phyloP scores from a whole-genome alignment of 1,140 invertebrate species.

The Drosophila melanica region DNA sequence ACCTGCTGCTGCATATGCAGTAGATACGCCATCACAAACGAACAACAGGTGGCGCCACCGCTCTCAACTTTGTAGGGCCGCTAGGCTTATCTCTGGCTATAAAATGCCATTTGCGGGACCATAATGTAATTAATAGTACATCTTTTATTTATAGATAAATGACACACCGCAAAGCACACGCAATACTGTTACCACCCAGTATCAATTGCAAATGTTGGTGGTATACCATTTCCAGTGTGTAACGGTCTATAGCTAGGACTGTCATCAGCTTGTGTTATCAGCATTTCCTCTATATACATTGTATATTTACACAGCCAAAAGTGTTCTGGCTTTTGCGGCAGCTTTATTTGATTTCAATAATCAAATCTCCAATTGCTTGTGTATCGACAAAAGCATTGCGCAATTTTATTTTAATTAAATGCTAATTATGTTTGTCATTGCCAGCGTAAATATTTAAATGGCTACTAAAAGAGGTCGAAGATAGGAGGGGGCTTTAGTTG shows the following conservation, averaged over 20 bases:
- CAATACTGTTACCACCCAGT: neutral
- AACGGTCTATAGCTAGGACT: slow-evolving; percentile 4
- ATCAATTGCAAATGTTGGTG: slow-evolving; percentile 14
- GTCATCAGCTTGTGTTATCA: slow-evolving; percentile 49
- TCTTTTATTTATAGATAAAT: slow-evolving; percentile 58
- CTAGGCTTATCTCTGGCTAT: slow-evolving; percentile 16
- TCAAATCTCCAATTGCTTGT: slow-evolving; percentile 76
- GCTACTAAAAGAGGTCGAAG: slow-evolving; percentile 12
- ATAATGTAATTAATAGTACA: slow-evolving; percentile 72
- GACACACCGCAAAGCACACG: slow-evolving; percentile 5
- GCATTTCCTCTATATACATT: neutral
- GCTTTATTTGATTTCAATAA: slow-evolving; percentile 75
- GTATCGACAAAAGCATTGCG: slow-evolving; percentile 53
- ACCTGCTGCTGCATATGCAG: slow-evolving; percentile 41
- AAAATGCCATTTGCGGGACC: slow-evolving; percentile 49
- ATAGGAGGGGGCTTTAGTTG: neutral
- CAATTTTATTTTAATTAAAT: slow-evolving; percentile 82
- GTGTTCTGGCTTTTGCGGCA: slow-evolving; percentile 49
- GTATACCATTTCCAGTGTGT: neutral
- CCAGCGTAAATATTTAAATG: slow-evolving; percentile 65
- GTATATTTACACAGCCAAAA: slow-evolving; percentile 21
- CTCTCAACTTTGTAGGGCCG: neutral
- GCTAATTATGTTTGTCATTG: slow-evolving; percentile 77
- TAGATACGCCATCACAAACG: neutral
- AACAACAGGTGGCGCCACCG: slow-evolving; percentile 65